Evolutionary conservation across 2,113 vertebrate genomes (phyloP), one percentile per base, ranked within the genome.

Genomic region (Pterocles burchelli): DNA sequence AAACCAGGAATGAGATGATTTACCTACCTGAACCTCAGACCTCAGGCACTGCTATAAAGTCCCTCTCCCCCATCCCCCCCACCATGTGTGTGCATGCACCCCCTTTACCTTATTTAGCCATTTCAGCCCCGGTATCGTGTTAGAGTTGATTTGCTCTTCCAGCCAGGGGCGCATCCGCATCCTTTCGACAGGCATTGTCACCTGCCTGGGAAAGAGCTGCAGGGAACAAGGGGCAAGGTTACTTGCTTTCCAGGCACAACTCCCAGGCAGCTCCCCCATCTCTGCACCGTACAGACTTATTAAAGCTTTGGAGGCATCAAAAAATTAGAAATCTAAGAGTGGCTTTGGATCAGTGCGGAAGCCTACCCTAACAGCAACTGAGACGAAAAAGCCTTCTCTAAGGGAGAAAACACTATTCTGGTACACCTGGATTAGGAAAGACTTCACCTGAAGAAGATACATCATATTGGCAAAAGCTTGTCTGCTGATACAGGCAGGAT

Each of bases 151-250:
- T 96, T 99, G 99, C 43, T 99, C 99, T 96, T 99, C 99, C 95
- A 99, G 97, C 99, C 99, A 99, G 0, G 99, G 99, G 55, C 99
- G 97, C 99, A 99, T 99, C 41, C 99, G 98, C 99, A 99, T 99
- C 95, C 99, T 98, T 97, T 99, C 99, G 34, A 99, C 99, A 17
- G 99, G 99, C 99, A 99, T 99, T 70, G 95, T 98, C 91, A 95
- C 97, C 97, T 98, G 54, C 36, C 71, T 17, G 6, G 55, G 66
- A 93, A 87, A 88, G 87, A 93, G 89, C 98, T 96, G 91, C 85
- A 86, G 59, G 49, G 62, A 92, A 57, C n/a, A 49, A 96, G 19
- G 71, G 86, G 63, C 67, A 83, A 41, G 4, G 65, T 67, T 67
- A 88, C n/a, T 80, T 68, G 16, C 77, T 66, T 91, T 59, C 46